These are phyloP conservation scores for Cariama cristata DNA, from an alignment of 2,113 vertebrate species.

Conservation along the genomic window DNA sequence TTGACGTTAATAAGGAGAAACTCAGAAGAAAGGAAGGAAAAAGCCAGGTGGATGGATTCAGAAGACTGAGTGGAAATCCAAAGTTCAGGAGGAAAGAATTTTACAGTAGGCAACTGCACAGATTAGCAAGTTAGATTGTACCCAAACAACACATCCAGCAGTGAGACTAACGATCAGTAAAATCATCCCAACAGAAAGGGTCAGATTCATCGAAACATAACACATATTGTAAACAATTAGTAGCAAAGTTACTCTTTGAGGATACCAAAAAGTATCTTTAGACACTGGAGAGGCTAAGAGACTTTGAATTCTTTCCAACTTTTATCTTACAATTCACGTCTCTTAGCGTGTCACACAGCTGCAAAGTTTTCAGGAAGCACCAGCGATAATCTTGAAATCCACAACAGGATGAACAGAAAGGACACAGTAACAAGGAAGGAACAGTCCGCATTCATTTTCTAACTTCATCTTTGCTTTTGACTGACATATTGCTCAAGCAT, in stretches of 20 bases:
- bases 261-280: neutral
- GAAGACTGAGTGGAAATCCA: neutral
- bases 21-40: neutral
- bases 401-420: neutral
- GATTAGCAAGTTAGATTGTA: neutral
- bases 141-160: neutral
- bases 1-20: neutral
- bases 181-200: neutral
- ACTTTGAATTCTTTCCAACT: neutral
- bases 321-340: neutral
- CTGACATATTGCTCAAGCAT: fast-evolving
- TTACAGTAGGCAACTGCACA: neutral
- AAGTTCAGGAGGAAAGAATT: neutral
- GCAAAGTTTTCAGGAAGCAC: neutral
- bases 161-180: neutral
- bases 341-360: neutral
- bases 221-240: neutral
- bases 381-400: neutral
- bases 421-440: neutral
- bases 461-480: neutral
- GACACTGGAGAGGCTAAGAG: neutral
- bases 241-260: neutral
- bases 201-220: neutral
- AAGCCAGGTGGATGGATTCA: neutral
- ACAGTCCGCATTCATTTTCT: neutral